phyloP scores from a whole-genome alignment of 2,888 invertebrate species.

The Eumerus sabulonum region DNA sequence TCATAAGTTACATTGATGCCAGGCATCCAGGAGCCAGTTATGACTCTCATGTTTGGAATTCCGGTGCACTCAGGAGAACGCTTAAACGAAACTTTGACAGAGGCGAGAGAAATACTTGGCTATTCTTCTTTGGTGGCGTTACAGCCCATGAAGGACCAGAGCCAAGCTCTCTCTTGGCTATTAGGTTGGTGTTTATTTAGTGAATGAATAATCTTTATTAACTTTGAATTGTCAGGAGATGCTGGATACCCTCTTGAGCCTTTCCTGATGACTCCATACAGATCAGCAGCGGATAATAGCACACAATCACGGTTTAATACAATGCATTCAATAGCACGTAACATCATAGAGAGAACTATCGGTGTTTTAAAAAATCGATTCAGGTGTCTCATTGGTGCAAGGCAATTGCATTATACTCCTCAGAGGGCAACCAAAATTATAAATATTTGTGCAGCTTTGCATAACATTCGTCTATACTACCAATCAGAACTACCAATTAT shows the following conservation, averaged over 20 bases:
- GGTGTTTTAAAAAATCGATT: slow-evolving; percentile 39
- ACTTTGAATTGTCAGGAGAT: slow-evolving; percentile 40
- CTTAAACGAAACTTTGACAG: slow-evolving; percentile 2
- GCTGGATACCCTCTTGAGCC: slow-evolving; percentile 47
- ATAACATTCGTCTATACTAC: slow-evolving; percentile 31
- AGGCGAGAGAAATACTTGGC: no score
- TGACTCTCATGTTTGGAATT: slow-evolving; percentile 21
- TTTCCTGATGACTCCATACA: slow-evolving; percentile 39
- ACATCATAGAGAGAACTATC: slow-evolving; percentile 29
- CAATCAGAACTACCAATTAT: slow-evolving; percentile 4
- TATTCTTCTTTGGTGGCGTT: no score
- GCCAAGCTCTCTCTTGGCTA: no score
- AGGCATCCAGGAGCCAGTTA: slow-evolving; percentile 15
- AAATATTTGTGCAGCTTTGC: slow-evolving; percentile 39
- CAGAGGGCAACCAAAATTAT: slow-evolving; percentile 32
- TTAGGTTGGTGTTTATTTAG: neutral
- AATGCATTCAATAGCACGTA: slow-evolving; percentile 24
- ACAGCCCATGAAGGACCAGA: no score
- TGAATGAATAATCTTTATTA: neutral
- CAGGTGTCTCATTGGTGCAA: slow-evolving; percentile 30
- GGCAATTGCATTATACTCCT: slow-evolving; percentile 38
- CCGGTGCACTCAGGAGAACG: slow-evolving; percentile 8
- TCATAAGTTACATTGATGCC: slow-evolving; percentile 18
- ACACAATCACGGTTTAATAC: slow-evolving; percentile 26
- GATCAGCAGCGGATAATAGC: slow-evolving; percentile 2